These are phyloP conservation scores for Karalla daura DNA, from an alignment of 2,797 vertebrate species.

Conservation along the genomic window DNA sequence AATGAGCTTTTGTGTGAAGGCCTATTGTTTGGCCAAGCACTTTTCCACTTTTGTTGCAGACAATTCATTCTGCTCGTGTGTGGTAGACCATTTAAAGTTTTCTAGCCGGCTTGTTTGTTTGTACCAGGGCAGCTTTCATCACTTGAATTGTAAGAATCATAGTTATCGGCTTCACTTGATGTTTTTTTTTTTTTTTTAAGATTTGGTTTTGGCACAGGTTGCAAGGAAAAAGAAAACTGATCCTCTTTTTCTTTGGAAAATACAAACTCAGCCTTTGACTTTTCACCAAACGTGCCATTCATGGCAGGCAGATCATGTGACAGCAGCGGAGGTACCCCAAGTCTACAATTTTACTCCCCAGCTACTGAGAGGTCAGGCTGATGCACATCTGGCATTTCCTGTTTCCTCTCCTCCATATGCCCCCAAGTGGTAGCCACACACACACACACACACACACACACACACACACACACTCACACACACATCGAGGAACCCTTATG, in stretches of 20 bases:
- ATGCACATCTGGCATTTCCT: constrained; percentile 84
- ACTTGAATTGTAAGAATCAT: constrained; percentile 10
- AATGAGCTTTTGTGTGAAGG: constrained; percentile 13
- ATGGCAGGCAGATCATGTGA: constrained; percentile 42
- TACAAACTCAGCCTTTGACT: constrained; percentile 40
- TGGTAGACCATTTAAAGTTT: constrained; percentile 27
- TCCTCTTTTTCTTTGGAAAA: constrained; percentile 52
- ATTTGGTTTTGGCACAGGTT: constrained; percentile 9
- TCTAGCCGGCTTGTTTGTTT: constrained; percentile 24
- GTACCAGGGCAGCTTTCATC: background rate
- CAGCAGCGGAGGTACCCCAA: constrained; percentile 49
- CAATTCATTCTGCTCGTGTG: constrained; percentile 16
- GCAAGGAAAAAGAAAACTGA: constrained; percentile 14
- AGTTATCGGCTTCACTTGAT: constrained; percentile 12
- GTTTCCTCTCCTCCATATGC: constrained; percentile 72
- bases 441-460: constrained; percentile 29
- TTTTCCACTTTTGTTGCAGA: constrained; percentile 13
- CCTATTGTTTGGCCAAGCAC: constrained; percentile 9
- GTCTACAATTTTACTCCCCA: constrained; percentile 40
- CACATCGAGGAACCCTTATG: constrained; percentile 16
- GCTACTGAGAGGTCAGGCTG: constrained; percentile 73
- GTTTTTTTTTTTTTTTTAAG: constrained; percentile 32
- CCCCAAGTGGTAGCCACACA: constrained; percentile 49
- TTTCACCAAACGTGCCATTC: constrained; percentile 3
- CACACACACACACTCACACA: constrained; percentile 31